A percentile compares a stretch with the other conserved stretches of the same genome.
Conservation (phyloP, 2,113 vertebrate species). For the Protobothrops flavoviridis region DNA sequence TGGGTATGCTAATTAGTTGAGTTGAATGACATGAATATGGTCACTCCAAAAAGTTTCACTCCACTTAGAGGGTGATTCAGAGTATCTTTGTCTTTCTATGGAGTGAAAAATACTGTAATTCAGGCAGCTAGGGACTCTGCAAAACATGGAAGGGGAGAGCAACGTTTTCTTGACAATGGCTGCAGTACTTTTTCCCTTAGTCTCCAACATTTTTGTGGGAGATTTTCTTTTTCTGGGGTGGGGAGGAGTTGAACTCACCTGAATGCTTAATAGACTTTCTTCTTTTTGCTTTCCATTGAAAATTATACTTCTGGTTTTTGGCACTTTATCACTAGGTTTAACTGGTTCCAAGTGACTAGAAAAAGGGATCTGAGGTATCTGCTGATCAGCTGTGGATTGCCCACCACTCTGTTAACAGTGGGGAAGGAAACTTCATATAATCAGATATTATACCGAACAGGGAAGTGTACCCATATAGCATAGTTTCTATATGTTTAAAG, state of each 20-base stretch:
- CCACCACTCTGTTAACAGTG: neutral
- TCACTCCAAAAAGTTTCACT: neutral
- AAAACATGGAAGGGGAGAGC: neutral
- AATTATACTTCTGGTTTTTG: neutral
- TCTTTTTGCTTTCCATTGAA: neutral
- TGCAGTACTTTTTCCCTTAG: neutral
- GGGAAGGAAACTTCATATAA: neutral
- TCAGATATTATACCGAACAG: neutral
- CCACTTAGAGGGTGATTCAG: neutral
- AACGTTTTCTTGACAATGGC: neutral
- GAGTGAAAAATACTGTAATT: neutral
- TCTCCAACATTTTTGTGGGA: neutral
- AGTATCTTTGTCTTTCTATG: neutral
- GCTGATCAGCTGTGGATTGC: neutral
- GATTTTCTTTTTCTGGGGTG: neutral
- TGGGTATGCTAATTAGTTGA: neutral
- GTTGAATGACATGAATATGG: neutral
- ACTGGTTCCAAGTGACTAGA: neutral
- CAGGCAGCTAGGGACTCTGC: neutral
- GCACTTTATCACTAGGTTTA: neutral
- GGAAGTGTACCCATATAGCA: neutral
- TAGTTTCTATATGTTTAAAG: neutral
- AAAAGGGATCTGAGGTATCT: neutral
- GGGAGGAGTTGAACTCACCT: neutral
- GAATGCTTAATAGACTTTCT: neutral